Evolutionary conservation across 2,113 vertebrate species (phyloP).

Genomic region (Prionailurus viverrinus): DNA sequence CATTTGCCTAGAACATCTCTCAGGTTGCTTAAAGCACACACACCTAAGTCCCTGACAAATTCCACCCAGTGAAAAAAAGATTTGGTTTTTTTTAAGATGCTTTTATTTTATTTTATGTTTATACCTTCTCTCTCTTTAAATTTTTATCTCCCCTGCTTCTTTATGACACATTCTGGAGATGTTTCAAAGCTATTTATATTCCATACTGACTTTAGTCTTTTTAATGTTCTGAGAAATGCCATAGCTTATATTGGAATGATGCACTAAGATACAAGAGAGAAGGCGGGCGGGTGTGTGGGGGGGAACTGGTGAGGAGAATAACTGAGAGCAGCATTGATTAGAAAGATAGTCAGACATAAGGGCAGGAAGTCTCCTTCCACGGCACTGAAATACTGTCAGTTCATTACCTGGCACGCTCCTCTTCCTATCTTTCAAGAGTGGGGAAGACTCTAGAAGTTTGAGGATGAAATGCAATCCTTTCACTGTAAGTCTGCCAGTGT

Average conservation of each 20-base stretch:
- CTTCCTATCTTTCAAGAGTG: slow-evolving; percentile 32
- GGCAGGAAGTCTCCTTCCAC: background rate
- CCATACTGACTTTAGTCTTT: slow-evolving; percentile 57
- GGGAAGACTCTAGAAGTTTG: slow-evolving; percentile 22
- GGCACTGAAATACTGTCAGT: slow-evolving; percentile 40
- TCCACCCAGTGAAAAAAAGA: slow-evolving; percentile 4
- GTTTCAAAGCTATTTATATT: slow-evolving; percentile 66
- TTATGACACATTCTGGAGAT: slow-evolving; percentile 63
- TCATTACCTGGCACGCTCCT: background rate
- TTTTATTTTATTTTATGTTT: slow-evolving; percentile 41
- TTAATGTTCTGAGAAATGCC: slow-evolving; percentile 66
- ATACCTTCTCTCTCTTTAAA: slow-evolving; percentile 34
- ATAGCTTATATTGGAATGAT: slow-evolving; percentile 64
- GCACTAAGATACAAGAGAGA: slow-evolving; percentile 35
- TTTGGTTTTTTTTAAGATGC: background rate
- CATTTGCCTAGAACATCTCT: background rate
- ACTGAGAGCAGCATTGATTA: slow-evolving; percentile 9
- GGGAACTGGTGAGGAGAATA: background rate
- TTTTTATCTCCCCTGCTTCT: slow-evolving; percentile 72
- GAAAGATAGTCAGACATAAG: slow-evolving; percentile 16
- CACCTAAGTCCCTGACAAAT: background rate
- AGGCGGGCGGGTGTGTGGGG: no score
- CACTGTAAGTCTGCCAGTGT: background rate
- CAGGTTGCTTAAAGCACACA: background rate
- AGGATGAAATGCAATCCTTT: slow-evolving; percentile 38